Base-by-base conservation (phyloP, 2,888 invertebrate species). In the Zygogramma bicolorata region DNA sequence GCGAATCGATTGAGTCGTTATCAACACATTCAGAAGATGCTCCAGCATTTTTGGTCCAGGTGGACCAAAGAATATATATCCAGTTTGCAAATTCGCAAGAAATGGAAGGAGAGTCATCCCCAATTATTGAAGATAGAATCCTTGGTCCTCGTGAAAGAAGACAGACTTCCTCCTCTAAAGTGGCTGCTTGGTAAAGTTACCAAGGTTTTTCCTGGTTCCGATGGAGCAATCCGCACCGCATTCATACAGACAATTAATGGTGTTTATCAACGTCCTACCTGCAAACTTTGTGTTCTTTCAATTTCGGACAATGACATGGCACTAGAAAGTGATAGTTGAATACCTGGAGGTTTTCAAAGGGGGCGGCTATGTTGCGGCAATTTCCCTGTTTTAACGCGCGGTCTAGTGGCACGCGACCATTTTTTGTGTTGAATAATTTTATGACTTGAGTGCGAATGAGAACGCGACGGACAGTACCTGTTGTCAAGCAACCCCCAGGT, bases 21-120 rank as follows among this genome's bases (percentile, higher is more conserved):
- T 73, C 79, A 84, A 60, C 49, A 59, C 1, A 2, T 81, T 0
- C 79, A 81, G 42, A 70, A 75, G 29, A 40, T 79, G 18, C 31
- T 40, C 20, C 80, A 81, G 38, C 73, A 78, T 71, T 79, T 79
- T 68, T 79, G 77, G 77, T 59, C 25, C 0, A 62, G 75, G 27
- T 79, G 78, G 81, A 59, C 61, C 0, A 29, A 46, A 20, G 81
- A 83, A 34, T 82, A 82, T 27, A 29, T 82, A 5, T 61, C 68
- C 2, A 40, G 67, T 3, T 73, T 83, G 0, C 81, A 82, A 69
- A 40, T 29, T 29, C 57, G 73, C 6, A 61, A 15, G 1, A 77
- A 72, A 63, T 72, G 73, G 74, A 70, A 71, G 38, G 40, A 15
- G 5, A 25, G 7, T 22, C 20, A 38, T 31, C 61, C 49, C 6